Percentiles rank a stretch among this genome's conserved stretches.
These are phyloP conservation scores for Lycocerus yunnanus DNA, from an alignment of 2,888 invertebrate species.

Conservation along the genomic window DNA sequence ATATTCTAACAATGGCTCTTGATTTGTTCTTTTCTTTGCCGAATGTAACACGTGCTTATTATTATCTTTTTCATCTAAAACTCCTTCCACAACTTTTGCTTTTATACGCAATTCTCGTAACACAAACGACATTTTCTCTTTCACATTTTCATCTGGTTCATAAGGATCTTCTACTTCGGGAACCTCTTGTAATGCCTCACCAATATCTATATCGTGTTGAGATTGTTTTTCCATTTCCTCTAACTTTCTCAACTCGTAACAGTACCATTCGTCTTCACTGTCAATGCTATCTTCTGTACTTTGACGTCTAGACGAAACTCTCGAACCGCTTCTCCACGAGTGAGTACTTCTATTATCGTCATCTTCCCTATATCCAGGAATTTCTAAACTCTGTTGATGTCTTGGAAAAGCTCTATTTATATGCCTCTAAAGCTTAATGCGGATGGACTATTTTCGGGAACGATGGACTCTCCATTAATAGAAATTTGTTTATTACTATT, in stretches of 20 bases:
- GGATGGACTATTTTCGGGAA: constrained; percentile 69
- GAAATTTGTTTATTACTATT: not conserved
- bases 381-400: constrained; percentile 80
- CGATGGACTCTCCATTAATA: constrained; percentile 44
- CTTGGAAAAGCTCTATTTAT: constrained; percentile 66
- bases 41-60: constrained; percentile 50
- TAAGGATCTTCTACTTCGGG: constrained; percentile 59
- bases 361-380: constrained; percentile 68
- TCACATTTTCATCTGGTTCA: constrained; percentile 71
- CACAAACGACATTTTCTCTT: constrained; percentile 81
- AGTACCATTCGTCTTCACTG: constrained; percentile 92
- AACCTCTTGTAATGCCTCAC: constrained; percentile 62
- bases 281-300: constrained; percentile 93
- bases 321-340: constrained; percentile 84
- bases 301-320: constrained; percentile 84
- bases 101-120: constrained; percentile 75
- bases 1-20: constrained; percentile 46
- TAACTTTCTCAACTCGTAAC: constrained; percentile 83
- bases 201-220: constrained; percentile 66
- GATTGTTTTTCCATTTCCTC: constrained; percentile 84
- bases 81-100: constrained; percentile 59
- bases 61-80: constrained; percentile 52
- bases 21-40: constrained; percentile 48
- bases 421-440: constrained; percentile 65
- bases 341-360: constrained; percentile 85